Evolutionary conservation across 2,888 invertebrate genomes (phyloP).

Genomic region (Neoascia interrupta): DNA sequence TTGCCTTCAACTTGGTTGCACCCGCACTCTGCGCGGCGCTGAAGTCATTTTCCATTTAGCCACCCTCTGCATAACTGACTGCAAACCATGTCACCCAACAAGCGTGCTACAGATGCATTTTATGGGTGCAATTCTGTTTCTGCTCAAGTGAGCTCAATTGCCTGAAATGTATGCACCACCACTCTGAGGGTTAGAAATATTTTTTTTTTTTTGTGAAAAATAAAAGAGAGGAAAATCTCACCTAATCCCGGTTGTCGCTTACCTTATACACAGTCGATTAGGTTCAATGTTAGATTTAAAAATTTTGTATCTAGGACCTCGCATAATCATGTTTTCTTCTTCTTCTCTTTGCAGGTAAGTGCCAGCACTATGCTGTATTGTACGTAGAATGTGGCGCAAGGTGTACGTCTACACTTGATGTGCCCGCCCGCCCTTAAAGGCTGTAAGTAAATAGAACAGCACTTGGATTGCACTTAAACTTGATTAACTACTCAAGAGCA

Average conservation of each 20-base stretch:
- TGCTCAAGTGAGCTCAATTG: conserved; percentile 41
- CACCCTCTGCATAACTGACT: neutral
- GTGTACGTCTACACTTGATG: neutral
- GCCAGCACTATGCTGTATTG: neutral
- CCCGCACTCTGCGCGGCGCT: neutral
- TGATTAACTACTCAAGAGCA: conserved; percentile 54
- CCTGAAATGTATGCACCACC: too few species aligned
- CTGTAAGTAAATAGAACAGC: conserved; percentile 49
- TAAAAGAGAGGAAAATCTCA: conserved; percentile 7
- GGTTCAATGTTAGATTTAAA: conserved; percentile 14
- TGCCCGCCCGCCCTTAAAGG: conserved; percentile 13
- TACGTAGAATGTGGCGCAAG: neutral
- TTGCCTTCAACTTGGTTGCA: conserved; percentile 37
- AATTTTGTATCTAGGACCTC: conserved; percentile 1
- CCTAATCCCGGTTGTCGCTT: neutral
- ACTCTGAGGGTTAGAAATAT: conserved; percentile 31
- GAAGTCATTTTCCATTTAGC: neutral
- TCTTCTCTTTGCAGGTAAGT: conserved; percentile 56
- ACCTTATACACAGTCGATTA: too few species aligned
- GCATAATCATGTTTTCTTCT: conserved; percentile 22
- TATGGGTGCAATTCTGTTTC: conserved; percentile 28
- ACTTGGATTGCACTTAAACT: conserved; percentile 50
- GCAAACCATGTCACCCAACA: conserved; percentile 12
- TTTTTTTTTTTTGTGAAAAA: too few species aligned
- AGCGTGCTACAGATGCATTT: conserved; percentile 52